Evolutionary conservation across 2,888 invertebrate genomes (phyloP).

Genomic region (Stenodema calcarata): DNA sequence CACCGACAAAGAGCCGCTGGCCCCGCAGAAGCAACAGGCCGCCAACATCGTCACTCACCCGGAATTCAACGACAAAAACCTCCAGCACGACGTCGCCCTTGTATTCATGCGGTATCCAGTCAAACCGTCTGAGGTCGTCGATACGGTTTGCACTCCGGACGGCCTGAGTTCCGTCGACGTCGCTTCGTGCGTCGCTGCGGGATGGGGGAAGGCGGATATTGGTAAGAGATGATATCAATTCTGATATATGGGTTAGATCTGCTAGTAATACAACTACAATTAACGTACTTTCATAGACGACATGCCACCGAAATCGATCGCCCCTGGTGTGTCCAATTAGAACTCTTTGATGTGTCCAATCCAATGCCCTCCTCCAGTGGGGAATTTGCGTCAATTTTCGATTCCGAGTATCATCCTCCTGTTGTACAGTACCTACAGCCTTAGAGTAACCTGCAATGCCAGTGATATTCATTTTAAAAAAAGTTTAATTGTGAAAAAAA

Average conservation of each 20-base stretch:
- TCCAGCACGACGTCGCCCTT: constrained; percentile 83
- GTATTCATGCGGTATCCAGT: constrained; percentile 68
- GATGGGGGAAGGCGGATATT: constrained; percentile 53
- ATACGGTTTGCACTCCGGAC: constrained; percentile 32
- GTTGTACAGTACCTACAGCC: no score
- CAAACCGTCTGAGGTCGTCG: constrained; percentile 53
- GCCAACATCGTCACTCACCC: constrained; percentile 70
- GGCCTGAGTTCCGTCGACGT: constrained; percentile 57
- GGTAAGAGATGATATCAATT: not conserved
- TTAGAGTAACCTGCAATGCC: no score
- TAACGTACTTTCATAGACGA: no score
- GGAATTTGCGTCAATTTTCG: no score
- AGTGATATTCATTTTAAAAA: no score
- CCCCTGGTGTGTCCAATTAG: no score
- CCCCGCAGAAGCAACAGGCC: constrained; percentile 70
- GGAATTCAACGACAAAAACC: constrained; percentile 72
- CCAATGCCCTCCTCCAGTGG: no score
- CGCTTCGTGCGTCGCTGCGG: constrained; percentile 45
- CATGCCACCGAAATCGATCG: no score
- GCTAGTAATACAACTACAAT: no score
- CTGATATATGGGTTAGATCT: not conserved
- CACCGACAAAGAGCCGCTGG: constrained; percentile 69
- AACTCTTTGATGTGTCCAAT: no score
- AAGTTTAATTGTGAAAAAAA: no score
- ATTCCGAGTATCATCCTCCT: no score